Conservation (phyloP, 2,113 vertebrate species). For the Acrocephalus kingi region DNA sequence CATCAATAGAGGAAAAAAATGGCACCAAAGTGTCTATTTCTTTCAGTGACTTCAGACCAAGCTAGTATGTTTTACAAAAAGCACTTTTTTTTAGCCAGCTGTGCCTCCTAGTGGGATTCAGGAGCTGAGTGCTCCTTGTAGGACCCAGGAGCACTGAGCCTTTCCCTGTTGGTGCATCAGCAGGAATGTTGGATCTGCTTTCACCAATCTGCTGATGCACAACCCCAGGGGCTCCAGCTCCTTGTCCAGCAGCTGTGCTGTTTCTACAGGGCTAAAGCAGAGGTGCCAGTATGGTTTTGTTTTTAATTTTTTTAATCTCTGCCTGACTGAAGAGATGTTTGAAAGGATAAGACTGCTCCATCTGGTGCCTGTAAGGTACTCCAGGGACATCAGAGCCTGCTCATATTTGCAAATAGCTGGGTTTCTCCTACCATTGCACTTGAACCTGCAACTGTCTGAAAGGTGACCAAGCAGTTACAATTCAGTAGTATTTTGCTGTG, state of each 20-base stretch:
- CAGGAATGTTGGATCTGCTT: neutral
- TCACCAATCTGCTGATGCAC: neutral
- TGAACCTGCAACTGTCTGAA: neutral
- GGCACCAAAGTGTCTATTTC: neutral
- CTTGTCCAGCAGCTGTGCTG: neutral
- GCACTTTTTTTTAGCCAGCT: slow-evolving; percentile 49
- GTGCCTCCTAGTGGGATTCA: neutral
- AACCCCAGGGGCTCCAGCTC: neutral
- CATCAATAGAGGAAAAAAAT: rapidly evolving
- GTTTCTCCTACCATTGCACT: slow-evolving; percentile 9
- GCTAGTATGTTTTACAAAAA: slow-evolving; percentile 19
- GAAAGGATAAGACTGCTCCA: slow-evolving; percentile 1
- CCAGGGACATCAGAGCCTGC: neutral
- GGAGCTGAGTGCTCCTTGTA: neutral
- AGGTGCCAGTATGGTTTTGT: neutral
- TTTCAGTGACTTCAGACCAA: slow-evolving; percentile 21
- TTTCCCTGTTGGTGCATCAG: neutral
- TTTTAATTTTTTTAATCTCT: neutral
- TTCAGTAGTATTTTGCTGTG: neutral
- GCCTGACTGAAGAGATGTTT: neutral
- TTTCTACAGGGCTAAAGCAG: slow-evolving; percentile 29
- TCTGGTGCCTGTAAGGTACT: neutral
- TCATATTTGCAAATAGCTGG: neutral
- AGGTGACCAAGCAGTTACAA: neutral
- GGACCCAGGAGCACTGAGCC: neutral